Evolutionary conservation across 2,113 vertebrate genomes (phyloP).

Genomic region (Elephas maximus): DNA sequence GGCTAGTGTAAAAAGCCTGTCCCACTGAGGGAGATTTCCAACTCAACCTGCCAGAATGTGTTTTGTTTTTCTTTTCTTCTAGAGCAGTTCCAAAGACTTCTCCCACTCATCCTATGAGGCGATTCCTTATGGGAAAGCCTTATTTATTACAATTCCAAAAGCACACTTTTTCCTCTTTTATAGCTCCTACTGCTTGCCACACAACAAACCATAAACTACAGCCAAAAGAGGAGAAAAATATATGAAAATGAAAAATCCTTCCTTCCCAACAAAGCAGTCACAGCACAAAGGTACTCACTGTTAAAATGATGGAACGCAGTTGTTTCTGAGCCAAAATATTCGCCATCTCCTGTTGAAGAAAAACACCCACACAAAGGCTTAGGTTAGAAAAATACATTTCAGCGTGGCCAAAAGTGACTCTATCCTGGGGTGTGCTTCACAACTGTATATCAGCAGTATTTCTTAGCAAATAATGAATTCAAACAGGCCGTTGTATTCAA

Average conservation of each 20-base stretch:
- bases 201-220: not conserved
- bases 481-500: not conserved
- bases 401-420: too few species aligned
- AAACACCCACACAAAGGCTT: constrained; percentile 34
- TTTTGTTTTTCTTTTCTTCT: not conserved
- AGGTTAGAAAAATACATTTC: constrained; percentile 37
- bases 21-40: not conserved
- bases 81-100: too few species aligned
- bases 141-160: not conserved
- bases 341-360: constrained; percentile 95
- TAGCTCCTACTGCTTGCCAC: not conserved
- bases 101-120: not conserved
- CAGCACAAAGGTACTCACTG: constrained; percentile 90
- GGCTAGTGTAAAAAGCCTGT: not conserved
- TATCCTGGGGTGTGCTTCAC: not conserved
- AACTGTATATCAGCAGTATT: constrained; percentile 68
- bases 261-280: not conserved
- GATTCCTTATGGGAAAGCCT: not conserved
- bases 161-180: not conserved
- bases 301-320: constrained; percentile 96
- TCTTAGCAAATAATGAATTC: constrained; percentile 4
- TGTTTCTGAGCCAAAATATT: constrained; percentile 99
- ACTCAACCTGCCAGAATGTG: too few species aligned
- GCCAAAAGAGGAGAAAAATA: not conserved
- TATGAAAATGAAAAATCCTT: not conserved